Base-by-base conservation (phyloP, 2,113 vertebrate genomes). In the Glareola pratincola region DNA sequence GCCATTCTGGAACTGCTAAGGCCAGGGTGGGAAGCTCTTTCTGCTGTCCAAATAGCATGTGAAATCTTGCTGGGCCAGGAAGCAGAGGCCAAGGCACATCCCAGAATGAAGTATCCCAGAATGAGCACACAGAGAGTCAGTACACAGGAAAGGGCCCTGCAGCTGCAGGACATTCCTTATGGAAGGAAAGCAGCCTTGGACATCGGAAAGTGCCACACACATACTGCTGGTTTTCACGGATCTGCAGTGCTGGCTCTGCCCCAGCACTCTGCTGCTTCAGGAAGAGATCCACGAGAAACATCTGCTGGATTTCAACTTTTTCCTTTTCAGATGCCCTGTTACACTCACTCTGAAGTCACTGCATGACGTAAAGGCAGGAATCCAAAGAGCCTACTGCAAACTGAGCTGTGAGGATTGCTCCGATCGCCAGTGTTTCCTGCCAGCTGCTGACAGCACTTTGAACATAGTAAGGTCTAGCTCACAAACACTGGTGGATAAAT, bases 341-440 rank as follows among this genome's bases (percentile, higher is more conserved):
- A 59, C 16, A 10, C 21, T 84, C 54, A 14, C 37, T 72, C 41
- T 87, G 69, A 76, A 95, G 59, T 50, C 84, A 24, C 87, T 56
- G 73, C 60, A 43, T 85, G 77, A 59, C 83, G 94, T 74, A 54
- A 59, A 84, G 68, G 86, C 73, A 90, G 87, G 73, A 85, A 81
- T 96, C 91, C 95, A 89, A 91, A 84, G 14, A 75, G 60, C 73
- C n/a, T 87, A 39, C 73, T 96, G 66, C 68, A 89, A 39, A 71
- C 47, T 27, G 72, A 95, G 83, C 91, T 74, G 72, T 54, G 72
- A 71, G 91, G 76, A 59, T 77, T 80, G 72, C 57, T 86, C 79
- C 80, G 59, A 57, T 91, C 4, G 16, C 86, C 54, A 66, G n/a
- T 37, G 50, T 53, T 88, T 92, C 83, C 72, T 90, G 77, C 81